Conservation (phyloP, 1,140 invertebrate species). For the Sinonovacula constricta region DNA sequence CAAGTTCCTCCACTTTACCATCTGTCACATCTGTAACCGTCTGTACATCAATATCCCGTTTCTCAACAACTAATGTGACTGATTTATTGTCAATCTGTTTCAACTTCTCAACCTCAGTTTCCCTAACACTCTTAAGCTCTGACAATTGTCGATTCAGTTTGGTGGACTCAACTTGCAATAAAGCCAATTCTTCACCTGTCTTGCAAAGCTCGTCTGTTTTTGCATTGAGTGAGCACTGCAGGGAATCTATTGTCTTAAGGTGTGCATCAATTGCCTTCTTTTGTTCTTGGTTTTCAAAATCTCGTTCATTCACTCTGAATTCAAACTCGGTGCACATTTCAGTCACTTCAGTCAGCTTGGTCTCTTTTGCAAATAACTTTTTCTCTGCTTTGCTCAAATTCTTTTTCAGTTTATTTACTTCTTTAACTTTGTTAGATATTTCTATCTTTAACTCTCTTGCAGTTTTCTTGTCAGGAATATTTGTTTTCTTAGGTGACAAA, state of each 20-base stretch:
- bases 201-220: constrained; percentile 1
- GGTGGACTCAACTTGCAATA: constrained; percentile 13
- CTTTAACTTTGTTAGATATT: constrained; percentile 6
- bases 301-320: constrained; percentile 27
- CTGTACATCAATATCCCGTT: neutral
- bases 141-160: neutral
- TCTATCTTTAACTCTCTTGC: constrained; percentile 16
- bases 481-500: constrained; percentile 12
- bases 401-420: constrained; percentile 2
- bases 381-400: constrained; percentile 5
- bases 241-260: constrained; percentile 10
- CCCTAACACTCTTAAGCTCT: neutral
- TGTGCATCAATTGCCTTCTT: constrained; percentile 7
- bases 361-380: constrained; percentile 1
- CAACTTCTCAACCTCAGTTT: neutral
- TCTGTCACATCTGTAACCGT: neutral
- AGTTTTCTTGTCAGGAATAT: neutral
- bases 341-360: neutral
- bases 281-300: constrained; percentile 11
- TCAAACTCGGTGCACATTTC: constrained; percentile 21
- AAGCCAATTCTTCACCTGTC: constrained; percentile 34
- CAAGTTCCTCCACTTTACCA: neutral
- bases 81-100: too few species aligned
- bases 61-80: too few species aligned
- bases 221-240: constrained; percentile 1